phyloP scores from a whole-genome alignment of 2,113 vertebrate genomes.

The Rhabdornis inornatus region DNA sequence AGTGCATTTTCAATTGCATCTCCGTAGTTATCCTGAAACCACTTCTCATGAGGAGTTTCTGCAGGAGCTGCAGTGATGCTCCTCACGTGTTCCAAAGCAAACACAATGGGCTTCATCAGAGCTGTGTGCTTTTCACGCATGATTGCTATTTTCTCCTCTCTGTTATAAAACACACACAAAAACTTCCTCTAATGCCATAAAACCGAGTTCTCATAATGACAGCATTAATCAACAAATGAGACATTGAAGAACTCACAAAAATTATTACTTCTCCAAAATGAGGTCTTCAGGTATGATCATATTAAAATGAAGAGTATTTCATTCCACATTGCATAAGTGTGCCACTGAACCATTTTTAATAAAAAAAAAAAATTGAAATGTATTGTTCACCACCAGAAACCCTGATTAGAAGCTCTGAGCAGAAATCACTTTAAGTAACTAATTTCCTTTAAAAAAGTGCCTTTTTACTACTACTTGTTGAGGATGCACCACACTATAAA shows the following conservation, averaged over 20 bases:
- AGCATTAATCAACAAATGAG: background rate
- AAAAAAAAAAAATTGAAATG: background rate
- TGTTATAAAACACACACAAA: constrained; percentile 25
- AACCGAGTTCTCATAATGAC: background rate
- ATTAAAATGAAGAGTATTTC: background rate
- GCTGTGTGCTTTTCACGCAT: constrained; percentile 98
- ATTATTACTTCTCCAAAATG: background rate
- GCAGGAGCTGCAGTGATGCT: constrained; percentile 91
- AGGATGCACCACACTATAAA: background rate
- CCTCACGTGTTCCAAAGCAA: constrained; percentile 92
- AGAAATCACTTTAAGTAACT: background rate
- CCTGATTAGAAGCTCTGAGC: background rate
- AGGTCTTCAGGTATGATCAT: background rate
- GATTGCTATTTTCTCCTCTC: constrained; percentile 96
- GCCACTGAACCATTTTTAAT: background rate
- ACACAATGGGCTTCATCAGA: constrained; percentile 96
- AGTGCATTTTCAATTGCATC: constrained; percentile 87
- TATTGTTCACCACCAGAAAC: background rate
- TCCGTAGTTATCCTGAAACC: constrained; percentile 97
- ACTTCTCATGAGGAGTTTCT: constrained; percentile 95
- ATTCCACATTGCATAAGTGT: background rate
- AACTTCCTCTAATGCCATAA: background rate
- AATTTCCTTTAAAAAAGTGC: background rate
- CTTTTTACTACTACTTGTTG: background rate
- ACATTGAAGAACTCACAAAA: background rate